Evolutionary conservation across 2,888 invertebrate species (phyloP), one percentile per base, ranked within the genome.

Genomic region (Rhamphomyia laevipes): DNA sequence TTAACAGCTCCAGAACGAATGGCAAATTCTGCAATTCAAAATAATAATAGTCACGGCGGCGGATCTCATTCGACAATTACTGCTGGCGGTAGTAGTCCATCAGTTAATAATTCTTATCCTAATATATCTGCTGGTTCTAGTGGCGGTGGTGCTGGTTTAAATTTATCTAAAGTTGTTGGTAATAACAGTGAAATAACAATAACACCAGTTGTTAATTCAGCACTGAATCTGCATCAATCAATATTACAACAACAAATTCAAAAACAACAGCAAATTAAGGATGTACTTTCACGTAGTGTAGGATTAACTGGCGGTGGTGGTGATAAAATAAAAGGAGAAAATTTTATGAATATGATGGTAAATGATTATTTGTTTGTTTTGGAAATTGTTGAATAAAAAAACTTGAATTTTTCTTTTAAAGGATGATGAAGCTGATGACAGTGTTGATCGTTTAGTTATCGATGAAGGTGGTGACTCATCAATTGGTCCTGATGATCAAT

Each of bases 1-100:
- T 75, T 87, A 61, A 87, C 86, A 56, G 85, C 86, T 51, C 76
- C 75, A 61, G 76, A 76, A 66, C 64, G 73, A 37, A 58, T 59
- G 37, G 52, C 56, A 16, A 47, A 51, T 18, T 37, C 50, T 10
- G 43, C 45, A 33, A 43, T 21, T 15, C 21, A 21, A 21, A 21
- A 21, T 23, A 23, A 50, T 23, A 27, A 18, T 33, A 51, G 50
- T 12, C 48, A 50, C 2, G 23, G 23, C n/a, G n/a, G n/a, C n/a
- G 41, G 41, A 42, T 42, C 42, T 42, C 49, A 51, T n/a, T 50
- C 51, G n/a, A 45, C 54, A 18, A 43, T 44, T 10, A 52, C 49
- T 9, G 46, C 43, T 1, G 51, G 43, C 21, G 52, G 47, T 35
- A 50, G 41, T 10, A 47, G 45, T 10, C 33, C 16, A 13, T 37